Base-by-base conservation (phyloP, 2,113 vertebrate genomes). In the Geococcyx californianus region DNA sequence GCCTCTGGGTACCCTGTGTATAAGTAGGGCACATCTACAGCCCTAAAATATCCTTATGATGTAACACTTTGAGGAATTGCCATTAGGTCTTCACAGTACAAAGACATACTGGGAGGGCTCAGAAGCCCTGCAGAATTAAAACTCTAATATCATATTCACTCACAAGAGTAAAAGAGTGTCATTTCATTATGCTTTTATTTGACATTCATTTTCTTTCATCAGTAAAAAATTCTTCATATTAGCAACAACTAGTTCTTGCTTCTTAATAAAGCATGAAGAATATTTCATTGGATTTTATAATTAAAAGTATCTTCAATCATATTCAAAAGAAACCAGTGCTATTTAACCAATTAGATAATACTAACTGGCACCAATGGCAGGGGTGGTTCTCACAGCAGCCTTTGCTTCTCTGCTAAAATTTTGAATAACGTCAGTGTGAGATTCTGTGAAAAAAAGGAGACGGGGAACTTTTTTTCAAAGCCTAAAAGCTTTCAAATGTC, bases 131-230 rank as follows among this genome's bases (percentile, higher is more conserved):
- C 23, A 85, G 23, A 77, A 93, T 34, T 47, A 45, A 90, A 85
- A 69, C 24, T 74, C 34, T 76, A 72, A 94, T 73, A 87, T 33
- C 3, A 20, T 62, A 66, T 76, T 75, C 58, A 24, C 14, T 69
- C 67, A 69, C 7, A 83, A 21, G 11, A 76, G 28, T 21, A 73
- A 86, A 84, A 96, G n/a, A 40, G 11, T 60, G n/a, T 42, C 24
- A 87, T 83, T 90, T 94, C 67, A 88, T 92, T 92, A 88, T 33
- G 33, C 49, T 66, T 96, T 80, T 87, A 85, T 96, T 91, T 95
- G 62, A 60, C 17, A 70, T 86, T 87, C 47, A 93, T 93, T 91
- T 94, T 69, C 74, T 95, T 87, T 70, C 91, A 92, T 91, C 70
- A 73, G 58, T 60, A 87, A 93, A 89, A 94, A 75, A 52, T 56